A percentile compares a stretch with the other conserved stretches of the same genome.
Conservation (phyloP, 2,113 vertebrate genomes). For the Indri indri region DNA sequence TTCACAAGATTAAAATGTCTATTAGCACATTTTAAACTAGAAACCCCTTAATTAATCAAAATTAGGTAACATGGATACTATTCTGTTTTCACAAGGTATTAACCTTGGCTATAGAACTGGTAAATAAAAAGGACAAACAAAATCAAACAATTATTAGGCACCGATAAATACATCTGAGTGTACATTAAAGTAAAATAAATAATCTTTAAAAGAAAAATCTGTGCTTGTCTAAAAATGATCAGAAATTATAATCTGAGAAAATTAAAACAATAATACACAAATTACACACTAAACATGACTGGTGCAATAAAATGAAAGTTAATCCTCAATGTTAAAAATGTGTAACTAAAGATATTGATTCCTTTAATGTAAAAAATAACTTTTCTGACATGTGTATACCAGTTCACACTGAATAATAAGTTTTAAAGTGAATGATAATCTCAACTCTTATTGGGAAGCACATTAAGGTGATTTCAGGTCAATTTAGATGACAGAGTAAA, state of each 20-base stretch:
- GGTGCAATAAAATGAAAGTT: background rate
- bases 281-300: background rate
- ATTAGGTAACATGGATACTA: background rate
- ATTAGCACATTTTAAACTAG: slow-evolving; percentile 7
- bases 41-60: slow-evolving; percentile 8
- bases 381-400: background rate
- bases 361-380: background rate
- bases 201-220: background rate
- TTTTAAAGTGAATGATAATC: slow-evolving; percentile 6
- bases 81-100: background rate
- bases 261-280: background rate
- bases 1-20: background rate
- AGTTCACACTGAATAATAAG: background rate
- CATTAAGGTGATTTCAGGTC: slow-evolving; percentile 39
- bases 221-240: background rate
- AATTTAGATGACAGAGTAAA: slow-evolving; percentile 32
- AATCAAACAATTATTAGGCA: background rate
- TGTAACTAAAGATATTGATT: background rate
- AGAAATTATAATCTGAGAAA: background rate
- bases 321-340: background rate
- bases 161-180: background rate
- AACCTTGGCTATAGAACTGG: background rate
- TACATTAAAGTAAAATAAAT: background rate
- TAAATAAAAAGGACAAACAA: slow-evolving; percentile 11
- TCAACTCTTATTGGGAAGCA: background rate